These are phyloP conservation scores for Tipula lateralis DNA, from an alignment of 2,888 invertebrate species.

Conservation along the genomic window DNA sequence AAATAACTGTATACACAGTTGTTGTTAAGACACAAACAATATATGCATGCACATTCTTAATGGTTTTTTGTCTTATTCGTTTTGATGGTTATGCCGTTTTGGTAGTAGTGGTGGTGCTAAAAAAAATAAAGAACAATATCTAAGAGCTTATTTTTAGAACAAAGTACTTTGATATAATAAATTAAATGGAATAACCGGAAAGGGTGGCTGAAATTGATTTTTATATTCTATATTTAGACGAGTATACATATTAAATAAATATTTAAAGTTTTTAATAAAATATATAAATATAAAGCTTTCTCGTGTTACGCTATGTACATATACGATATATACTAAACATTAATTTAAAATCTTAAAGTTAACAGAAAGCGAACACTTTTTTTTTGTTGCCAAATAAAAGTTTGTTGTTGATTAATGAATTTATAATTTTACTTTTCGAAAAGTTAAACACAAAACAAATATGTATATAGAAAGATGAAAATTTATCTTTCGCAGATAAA, in stretches of 20 bases:
- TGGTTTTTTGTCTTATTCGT: background rate
- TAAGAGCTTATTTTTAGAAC: background rate
- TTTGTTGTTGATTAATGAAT: constrained; percentile 24
- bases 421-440: background rate
- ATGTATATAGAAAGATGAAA: background rate
- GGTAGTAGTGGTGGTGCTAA: background rate
- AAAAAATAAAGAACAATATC: background rate
- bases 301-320: background rate
- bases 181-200: background rate
- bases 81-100: background rate
- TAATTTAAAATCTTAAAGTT: constrained; percentile 19
- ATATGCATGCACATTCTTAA: background rate
- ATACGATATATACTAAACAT: background rate
- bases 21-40: background rate
- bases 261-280: background rate
- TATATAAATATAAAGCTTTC: background rate
- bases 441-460: background rate
- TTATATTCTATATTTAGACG: background rate
- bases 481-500: background rate
- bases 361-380: background rate
- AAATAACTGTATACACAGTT: background rate
- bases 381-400: background rate
- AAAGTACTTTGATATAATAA: background rate
- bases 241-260: background rate
- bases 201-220: background rate